Conservation (phyloP, 1,140 invertebrate genomes). For the Eumaeus atala region DNA sequence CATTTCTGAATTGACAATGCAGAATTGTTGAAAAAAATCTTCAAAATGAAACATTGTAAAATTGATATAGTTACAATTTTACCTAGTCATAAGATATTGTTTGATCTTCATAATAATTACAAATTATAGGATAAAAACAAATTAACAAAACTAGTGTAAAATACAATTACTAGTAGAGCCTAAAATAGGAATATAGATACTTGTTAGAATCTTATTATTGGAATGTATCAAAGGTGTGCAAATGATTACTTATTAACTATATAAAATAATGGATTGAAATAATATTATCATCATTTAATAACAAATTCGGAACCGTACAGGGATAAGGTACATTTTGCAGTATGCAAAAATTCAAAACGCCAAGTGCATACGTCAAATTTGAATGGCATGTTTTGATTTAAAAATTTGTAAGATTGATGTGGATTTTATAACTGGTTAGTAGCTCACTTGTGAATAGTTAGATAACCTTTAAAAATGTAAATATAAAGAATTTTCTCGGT, state of each 20-base stretch:
- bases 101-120: slow-evolving; percentile 59
- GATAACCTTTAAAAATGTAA: slow-evolving; percentile 57
- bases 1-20: neutral
- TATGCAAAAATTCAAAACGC: slow-evolving; percentile 27
- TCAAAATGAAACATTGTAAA: slow-evolving; percentile 17
- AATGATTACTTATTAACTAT: slow-evolving; percentile 13
- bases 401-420: slow-evolving; percentile 40
- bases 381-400: too few relatives aligned
- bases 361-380: too few relatives aligned
- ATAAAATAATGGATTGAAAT: slow-evolving; percentile 27
- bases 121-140: slow-evolving; percentile 53
- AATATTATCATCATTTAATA: slow-evolving; percentile 39
- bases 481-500: slow-evolving; percentile 50
- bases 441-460: slow-evolving; percentile 66
- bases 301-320: slow-evolving; percentile 74
- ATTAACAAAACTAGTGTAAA: slow-evolving; percentile 53
- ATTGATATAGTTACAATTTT: slow-evolving; percentile 48
- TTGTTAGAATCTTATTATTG: slow-evolving; percentile 30
- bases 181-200: slow-evolving; percentile 33
- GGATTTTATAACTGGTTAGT: slow-evolving; percentile 46
- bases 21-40: slow-evolving; percentile 1
- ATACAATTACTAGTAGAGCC: slow-evolving; percentile 44
- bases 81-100: slow-evolving; percentile 70
- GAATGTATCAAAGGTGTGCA: slow-evolving; percentile 11
- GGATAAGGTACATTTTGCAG: slow-evolving; percentile 54